Evolutionary conservation across 1,140 invertebrate genomes (phyloP).

Genomic region (Battus philenor): DNA sequence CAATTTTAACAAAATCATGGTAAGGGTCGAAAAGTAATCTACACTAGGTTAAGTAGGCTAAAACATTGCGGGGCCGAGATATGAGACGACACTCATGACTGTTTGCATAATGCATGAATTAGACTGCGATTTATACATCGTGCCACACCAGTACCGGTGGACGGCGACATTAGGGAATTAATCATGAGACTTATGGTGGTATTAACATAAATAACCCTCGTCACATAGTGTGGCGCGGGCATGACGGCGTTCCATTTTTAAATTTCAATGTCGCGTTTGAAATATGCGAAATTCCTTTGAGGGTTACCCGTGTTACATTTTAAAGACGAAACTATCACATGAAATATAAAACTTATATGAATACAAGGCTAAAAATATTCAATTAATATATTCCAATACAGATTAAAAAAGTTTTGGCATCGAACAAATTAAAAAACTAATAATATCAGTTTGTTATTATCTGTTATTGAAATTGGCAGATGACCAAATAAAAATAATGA

Average conservation of each 20-base stretch:
- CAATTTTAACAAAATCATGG: conserved; percentile 1
- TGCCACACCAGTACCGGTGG: conserved; percentile 18
- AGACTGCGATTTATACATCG: conserved; percentile 35
- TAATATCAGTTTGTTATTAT: no score
- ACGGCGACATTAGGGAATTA: conserved; percentile 32
- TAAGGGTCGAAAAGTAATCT: conserved; percentile 28
- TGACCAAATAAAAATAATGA: no score
- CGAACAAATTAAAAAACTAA: no score
- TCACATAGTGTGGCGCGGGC: conserved; percentile 23
- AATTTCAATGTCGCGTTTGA: background rate
- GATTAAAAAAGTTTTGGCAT: no score
- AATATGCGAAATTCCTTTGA: no score
- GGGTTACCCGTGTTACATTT: no score
- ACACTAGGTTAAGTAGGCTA: conserved; percentile 35
- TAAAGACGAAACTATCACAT: no score
- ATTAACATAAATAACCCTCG: conserved; percentile 18
- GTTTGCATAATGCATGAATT: conserved; percentile 53
- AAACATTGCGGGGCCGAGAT: conserved; percentile 38
- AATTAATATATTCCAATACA: no score
- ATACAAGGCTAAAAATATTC: no score
- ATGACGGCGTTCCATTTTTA: conserved; percentile 13
- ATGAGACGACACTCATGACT: conserved; percentile 44
- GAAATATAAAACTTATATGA: no score
- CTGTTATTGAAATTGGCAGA: no score
- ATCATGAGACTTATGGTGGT: conserved; percentile 29